Conservation (phyloP, 2,797 vertebrate genomes). For the Hapalemur alaotrensis region DNA sequence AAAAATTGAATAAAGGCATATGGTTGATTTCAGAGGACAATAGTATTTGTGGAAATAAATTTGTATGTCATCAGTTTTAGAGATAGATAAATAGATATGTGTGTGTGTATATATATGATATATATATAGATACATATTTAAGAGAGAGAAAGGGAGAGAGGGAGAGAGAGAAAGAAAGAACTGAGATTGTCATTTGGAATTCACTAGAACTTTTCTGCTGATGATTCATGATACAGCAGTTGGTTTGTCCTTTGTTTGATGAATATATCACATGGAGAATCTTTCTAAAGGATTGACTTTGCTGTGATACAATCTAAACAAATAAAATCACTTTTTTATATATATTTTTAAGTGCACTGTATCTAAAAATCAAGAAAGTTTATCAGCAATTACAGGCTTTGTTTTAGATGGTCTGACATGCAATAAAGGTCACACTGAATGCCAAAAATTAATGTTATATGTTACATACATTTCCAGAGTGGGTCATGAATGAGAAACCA, state of each 20-base stretch:
- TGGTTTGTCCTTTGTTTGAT: neutral
- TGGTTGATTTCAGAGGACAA: neutral
- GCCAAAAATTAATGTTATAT: neutral
- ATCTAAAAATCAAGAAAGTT: neutral
- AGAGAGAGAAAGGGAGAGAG: neutral
- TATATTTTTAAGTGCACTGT: neutral
- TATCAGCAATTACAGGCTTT: neutral
- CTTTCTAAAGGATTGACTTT: neutral
- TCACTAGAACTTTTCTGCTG: neutral
- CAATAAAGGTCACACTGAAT: neutral
- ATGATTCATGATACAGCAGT: neutral
- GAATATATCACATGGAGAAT: neutral
- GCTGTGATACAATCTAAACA: neutral
- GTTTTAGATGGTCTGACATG: neutral
- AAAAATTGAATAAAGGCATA: neutral
- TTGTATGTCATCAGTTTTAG: neutral
- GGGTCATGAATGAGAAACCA: neutral
- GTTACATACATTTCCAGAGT: neutral
- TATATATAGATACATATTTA: neutral
- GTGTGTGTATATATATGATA: too few relatives aligned
- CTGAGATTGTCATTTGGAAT: neutral
- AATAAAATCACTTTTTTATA: neutral
- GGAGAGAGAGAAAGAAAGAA: neutral
- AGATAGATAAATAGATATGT: neutral
- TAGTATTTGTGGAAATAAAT: conserved; percentile 5